A percentile compares a stretch with the other conserved stretches of the same genome.
Evolutionary conservation across 92 coral and sea anemone species (phyloP).

Genomic region (Bergia puertoricense): DNA sequence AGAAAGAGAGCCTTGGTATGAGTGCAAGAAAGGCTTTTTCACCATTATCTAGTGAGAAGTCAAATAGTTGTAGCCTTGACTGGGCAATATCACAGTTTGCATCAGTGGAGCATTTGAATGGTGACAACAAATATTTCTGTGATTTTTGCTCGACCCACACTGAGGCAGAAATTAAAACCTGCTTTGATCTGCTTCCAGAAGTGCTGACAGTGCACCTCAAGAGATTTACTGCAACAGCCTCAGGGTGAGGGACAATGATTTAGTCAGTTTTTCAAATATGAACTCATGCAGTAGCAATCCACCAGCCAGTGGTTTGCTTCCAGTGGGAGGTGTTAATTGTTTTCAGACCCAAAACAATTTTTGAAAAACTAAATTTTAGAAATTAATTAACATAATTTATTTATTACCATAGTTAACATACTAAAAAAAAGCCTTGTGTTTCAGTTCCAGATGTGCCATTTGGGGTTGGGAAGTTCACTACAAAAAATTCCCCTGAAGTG

Average conservation of each 20-base stretch:
- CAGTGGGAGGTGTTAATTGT: too few relatives aligned
- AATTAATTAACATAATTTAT: too few relatives aligned
- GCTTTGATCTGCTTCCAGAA: slow-evolving; percentile 88
- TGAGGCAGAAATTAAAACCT: slow-evolving; percentile 91
- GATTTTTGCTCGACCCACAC: slow-evolving; percentile 86
- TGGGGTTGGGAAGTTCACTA: too few relatives aligned
- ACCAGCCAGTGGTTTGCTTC: too few relatives aligned
- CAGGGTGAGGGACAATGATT: slow-evolving; percentile 67
- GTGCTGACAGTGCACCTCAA: slow-evolving; percentile 89
- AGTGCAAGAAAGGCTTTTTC: slow-evolving; percentile 66
- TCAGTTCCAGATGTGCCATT: too few relatives aligned
- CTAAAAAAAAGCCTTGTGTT: too few relatives aligned
- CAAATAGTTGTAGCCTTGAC: slow-evolving; percentile 55
- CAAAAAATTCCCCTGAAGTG: too few relatives aligned
- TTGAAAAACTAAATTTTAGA: too few relatives aligned
- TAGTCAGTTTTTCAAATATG: too few relatives aligned
- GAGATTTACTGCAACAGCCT: slow-evolving; percentile 77
- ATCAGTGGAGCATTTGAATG: slow-evolving; percentile 79
- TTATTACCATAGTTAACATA: too few relatives aligned
- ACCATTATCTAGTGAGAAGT: slow-evolving; percentile 76
- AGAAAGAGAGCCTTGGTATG: slow-evolving; percentile 59
- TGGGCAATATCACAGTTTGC: slow-evolving; percentile 99
- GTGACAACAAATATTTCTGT: slow-evolving; percentile 95
- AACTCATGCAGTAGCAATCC: too few relatives aligned
- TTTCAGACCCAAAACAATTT: too few relatives aligned